These are phyloP conservation scores for Corythornis cristatus DNA, from an alignment of 2,113 vertebrate species.

Conservation along the genomic window DNA sequence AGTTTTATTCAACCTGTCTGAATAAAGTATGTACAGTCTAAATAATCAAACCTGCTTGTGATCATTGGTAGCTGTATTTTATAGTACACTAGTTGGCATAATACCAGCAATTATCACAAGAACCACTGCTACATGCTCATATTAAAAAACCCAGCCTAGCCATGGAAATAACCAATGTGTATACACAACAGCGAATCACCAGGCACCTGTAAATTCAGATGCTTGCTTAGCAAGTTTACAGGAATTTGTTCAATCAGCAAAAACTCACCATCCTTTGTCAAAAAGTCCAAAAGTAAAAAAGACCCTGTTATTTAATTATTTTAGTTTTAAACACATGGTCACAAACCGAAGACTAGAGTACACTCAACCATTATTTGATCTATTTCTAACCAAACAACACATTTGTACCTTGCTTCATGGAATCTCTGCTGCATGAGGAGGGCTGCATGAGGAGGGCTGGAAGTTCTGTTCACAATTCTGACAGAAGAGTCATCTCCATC, in stretches of 20 bases:
- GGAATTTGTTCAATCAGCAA: background rate
- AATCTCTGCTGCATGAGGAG: background rate
- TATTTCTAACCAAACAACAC: background rate
- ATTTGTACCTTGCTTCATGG: constrained; percentile 61
- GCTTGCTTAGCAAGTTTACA: background rate
- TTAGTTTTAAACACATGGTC: background rate
- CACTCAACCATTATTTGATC: background rate
- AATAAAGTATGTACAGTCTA: constrained; percentile 4
- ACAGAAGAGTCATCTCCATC: constrained; percentile 13
- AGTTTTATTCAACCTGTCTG: constrained; percentile 64
- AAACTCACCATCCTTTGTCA: background rate
- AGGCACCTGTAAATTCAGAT: background rate
- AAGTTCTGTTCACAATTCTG: constrained; percentile 5
- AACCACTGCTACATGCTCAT: background rate
- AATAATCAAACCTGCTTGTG: background rate
- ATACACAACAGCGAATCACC: background rate
- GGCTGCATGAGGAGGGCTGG: background rate
- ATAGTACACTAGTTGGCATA: background rate
- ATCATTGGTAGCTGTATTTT: background rate
- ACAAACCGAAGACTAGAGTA: background rate
- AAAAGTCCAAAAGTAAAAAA: background rate
- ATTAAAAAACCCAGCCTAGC: background rate
- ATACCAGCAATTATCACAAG: background rate
- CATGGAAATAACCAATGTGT: background rate
- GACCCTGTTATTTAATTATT: background rate